Evolutionary conservation across 2,888 invertebrate species (phyloP), one percentile per base, ranked within the genome.

Genomic region (Monopis laevigella): DNA sequence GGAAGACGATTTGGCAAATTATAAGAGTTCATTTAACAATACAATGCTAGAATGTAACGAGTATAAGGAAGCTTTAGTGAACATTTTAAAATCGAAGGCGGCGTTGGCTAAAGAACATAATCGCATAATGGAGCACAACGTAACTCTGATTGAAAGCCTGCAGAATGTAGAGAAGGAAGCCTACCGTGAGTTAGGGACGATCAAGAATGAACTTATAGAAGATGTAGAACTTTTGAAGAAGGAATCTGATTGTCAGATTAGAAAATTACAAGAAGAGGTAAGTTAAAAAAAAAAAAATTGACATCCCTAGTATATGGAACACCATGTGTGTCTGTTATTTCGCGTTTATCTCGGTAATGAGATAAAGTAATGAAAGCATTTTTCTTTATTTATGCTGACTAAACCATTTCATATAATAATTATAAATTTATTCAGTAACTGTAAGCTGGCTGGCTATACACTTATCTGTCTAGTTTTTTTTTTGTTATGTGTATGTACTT

Each of bases 51-150:
- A 80, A 57, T 75, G 77, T 48, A 70, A 68, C 49, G 80, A 80
- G 48, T 80, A 80, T 43, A 78, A 78, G 43, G 80, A 80, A 41
- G 78, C 80, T 32, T 53, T 80, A 19, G 74, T 78, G 0, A 74
- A 75, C 44, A 80, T 80, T 45, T 48, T 80, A 3, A 74, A 80
- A 48, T 78, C 80, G 0, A 80, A 80, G 54, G 74, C 80, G 17
- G 73, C 69, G 8, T 50, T 80, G 35, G 71, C 73, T 5, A 75
- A 75, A 44, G 80, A 80, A 46, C 80, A 80, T 43, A 73, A 58
- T 39, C 59, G 78, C 8, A 80, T 80, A 30, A 80, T 80, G 75
- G 80, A 80, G 45, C 80, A 80, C 39, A 80, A 80, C 54, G 80
- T 75, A 0, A 60, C 73, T 10, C 52, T 80, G 17, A 75, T 80